phyloP scores from a whole-genome alignment of 2,113 vertebrate species.

The Monarcha castaneiventris region DNA sequence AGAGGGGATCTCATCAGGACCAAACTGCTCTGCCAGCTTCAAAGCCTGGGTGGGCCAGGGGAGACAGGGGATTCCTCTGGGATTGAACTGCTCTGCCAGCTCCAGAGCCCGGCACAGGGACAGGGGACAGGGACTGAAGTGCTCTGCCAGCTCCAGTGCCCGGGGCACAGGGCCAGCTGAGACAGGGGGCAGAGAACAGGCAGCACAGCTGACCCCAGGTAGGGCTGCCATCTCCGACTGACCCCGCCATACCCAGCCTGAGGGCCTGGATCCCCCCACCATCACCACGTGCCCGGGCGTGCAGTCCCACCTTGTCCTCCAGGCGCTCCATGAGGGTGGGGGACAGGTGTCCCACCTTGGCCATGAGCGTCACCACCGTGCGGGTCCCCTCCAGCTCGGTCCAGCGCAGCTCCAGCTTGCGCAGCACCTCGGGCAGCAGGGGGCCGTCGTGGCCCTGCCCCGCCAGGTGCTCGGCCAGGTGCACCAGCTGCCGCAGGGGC shows the following conservation, averaged over 20 bases:
- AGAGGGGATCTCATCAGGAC: not conserved
- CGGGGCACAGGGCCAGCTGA: not conserved
- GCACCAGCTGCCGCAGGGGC: slow-evolving; percentile 78
- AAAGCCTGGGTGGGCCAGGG: too few species aligned
- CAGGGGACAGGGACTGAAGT: not conserved
- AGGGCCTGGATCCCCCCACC: rapidly evolving
- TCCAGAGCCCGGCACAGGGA: not conserved
- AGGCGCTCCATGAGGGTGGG: slow-evolving; percentile 80
- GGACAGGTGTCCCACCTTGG: slow-evolving; percentile 66
- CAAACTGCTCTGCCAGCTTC: not conserved
- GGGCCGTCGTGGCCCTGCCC: not conserved
- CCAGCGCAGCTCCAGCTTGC: slow-evolving; percentile 91
- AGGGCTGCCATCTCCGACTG: not conserved
- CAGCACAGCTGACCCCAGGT: not conserved
- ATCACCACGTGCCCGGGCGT: not conserved
- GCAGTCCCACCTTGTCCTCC: slow-evolving; percentile 86
- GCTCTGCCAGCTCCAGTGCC: not conserved
- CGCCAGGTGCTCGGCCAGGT: slow-evolving; percentile 31
- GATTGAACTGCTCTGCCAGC: not conserved
- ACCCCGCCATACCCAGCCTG: not conserved
- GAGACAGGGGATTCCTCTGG: too few species aligned
- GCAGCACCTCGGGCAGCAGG: slow-evolving; percentile 72
- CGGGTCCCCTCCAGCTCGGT: slow-evolving; percentile 80
- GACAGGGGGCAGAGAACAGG: not conserved
- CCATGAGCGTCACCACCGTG: slow-evolving; percentile 71